Conservation (phyloP, 2,113 vertebrate genomes). For the Prochilodus magdalenae region DNA sequence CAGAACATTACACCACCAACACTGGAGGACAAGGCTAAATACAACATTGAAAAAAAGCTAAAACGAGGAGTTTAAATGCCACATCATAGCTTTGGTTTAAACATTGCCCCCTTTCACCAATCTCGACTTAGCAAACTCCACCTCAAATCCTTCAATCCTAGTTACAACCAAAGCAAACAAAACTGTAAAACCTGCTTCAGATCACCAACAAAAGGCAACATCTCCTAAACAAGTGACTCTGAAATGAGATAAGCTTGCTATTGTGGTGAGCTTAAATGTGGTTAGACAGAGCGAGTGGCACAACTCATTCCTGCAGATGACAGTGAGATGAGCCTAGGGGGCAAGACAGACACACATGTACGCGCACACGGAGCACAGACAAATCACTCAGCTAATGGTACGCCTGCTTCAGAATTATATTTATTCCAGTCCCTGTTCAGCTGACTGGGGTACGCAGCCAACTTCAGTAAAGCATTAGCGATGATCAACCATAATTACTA, state of each 20-base stretch:
- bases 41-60: not conserved
- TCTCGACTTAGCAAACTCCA: not conserved
- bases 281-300: conserved; percentile 12
- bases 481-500: not conserved
- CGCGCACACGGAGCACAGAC: not conserved
- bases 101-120: not conserved
- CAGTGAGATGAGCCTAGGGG: conserved; percentile 13
- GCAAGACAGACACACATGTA: not conserved
- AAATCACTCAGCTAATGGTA: conserved; percentile 4
- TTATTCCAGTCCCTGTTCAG: conserved; percentile 1
- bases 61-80: not conserved
- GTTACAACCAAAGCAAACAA: not conserved
- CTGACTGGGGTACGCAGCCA: not conserved
- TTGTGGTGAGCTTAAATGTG: not conserved
- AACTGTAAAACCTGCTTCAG: not conserved
- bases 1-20: not conserved
- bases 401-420: not conserved
- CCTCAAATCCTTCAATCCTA: not conserved
- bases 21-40: not conserved
- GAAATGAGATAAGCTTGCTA: not conserved
- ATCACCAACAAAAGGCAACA: not conserved
- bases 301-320: not conserved
- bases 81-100: not conserved
- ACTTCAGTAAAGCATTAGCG: not conserved
- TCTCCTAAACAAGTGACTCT: not conserved